Evolutionary conservation across 2,888 invertebrate species (phyloP), one percentile per base, ranked within the genome.

Genomic region (Chaetogeoica ovagalla): DNA sequence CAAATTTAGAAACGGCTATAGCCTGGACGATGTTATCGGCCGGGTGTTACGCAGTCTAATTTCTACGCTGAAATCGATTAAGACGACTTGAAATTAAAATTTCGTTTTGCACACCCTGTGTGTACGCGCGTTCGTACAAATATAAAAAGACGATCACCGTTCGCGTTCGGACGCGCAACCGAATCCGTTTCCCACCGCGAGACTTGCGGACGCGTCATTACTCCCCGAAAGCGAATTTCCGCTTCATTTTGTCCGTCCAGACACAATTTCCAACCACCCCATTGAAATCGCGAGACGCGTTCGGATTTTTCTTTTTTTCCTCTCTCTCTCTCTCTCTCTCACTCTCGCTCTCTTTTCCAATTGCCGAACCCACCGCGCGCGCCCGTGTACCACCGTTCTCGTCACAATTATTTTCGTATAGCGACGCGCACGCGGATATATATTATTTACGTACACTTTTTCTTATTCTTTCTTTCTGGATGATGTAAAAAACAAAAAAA

Each of bases 181-280:
- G 60, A 77, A 77, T 62, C 69, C 77, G 69, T 62, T 77, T 77
- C 52, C 57, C 48, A 75, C 66, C 66, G 65, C 15, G 37, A 3
- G 30, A 30, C n/a, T 39, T 39, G 19, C 77, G 37, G 70, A 79
- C 62, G 63, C 79, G 71, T 79, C 79, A 65, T 79, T 71, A 79
- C 62, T 70, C 70, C 62, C 79, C 65, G 55, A 71, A 63, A 79
- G 71, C 79, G 79, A 79, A 79, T 79, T 79, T 77, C 77, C 77
- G 77, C 77, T 77, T 71, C 71, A 79, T 79, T 79, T 79, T 79
- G 71, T 79, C 63, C n/a, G 59, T 9, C 39, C 21, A 39, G 70
- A 77, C 76, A 52, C 21, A 52, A 37, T 77, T 77, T 77, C 39
- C 77, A 23, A 62, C 77, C 68, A 39, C 37, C 69, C 8, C 48